Evolutionary conservation across 2,888 invertebrate genomes (phyloP).

Genomic region (Gastrophysa polygoni): DNA sequence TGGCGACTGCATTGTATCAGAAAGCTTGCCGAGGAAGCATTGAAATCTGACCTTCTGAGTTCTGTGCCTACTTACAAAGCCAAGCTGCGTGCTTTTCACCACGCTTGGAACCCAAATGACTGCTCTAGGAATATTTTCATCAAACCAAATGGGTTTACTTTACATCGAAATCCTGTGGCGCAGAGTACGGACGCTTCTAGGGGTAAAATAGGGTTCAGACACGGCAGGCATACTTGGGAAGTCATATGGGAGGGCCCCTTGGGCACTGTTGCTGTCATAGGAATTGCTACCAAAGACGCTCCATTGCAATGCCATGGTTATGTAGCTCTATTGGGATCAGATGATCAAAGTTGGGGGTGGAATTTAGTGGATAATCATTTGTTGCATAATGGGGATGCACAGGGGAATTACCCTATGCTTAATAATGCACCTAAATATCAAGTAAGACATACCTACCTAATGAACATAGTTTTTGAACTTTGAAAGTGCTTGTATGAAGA

Average conservation of each 20-base stretch:
- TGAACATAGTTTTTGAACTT: neutral
- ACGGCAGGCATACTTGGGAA: conserved; percentile 97
- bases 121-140: conserved; percentile 97
- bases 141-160: conserved; percentile 94
- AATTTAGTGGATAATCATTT: conserved; percentile 97
- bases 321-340: conserved; percentile 91
- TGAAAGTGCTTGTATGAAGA: too few relatives aligned
- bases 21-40: conserved; percentile 83
- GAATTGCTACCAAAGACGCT: conserved; percentile 93
- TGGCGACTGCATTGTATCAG: conserved; percentile 91
- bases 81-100: conserved; percentile 90
- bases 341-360: conserved; percentile 99
- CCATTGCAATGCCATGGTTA: conserved; percentile 94
- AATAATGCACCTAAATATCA: conserved; percentile 98
- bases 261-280: conserved; percentile 97
- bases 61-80: conserved; percentile 90
- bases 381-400: conserved; percentile 93
- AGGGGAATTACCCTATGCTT: conserved; percentile 90
- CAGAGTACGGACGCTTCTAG: conserved; percentile 96
- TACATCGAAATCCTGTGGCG: conserved; percentile 97
- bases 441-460: conserved; percentile 68
- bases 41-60: conserved; percentile 89
- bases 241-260: conserved; percentile 98
- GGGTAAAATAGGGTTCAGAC: conserved; percentile 74
- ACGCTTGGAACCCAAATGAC: conserved; percentile 97